A percentile compares a stretch with the other conserved stretches of the same genome.
These are phyloP conservation scores for Drosophila ironensis DNA, from an alignment of 1,140 invertebrate species.

Conservation along the genomic window DNA sequence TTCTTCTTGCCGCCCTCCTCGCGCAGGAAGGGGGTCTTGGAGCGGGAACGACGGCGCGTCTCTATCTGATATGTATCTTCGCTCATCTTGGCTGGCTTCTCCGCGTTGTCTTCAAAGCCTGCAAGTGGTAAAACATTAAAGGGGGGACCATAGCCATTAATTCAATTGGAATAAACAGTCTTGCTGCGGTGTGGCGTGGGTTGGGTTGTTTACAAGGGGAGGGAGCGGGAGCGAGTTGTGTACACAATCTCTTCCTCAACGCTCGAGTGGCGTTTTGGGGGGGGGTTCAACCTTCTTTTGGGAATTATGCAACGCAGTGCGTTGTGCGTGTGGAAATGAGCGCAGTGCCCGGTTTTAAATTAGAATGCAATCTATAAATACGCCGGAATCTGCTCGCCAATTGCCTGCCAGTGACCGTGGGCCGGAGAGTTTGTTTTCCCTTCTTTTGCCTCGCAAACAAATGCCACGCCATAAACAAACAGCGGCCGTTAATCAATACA, in stretches of 20 bases:
- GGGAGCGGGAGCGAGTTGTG: no score
- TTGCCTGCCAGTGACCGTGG: slow-evolving; percentile 47
- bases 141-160: slow-evolving; percentile 32
- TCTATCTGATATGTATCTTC: slow-evolving; percentile 72
- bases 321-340: slow-evolving; percentile 71
- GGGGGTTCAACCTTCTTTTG: slow-evolving; percentile 4
- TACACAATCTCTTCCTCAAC: slow-evolving; percentile 40
- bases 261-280: slow-evolving; percentile 49
- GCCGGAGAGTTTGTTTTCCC: not conserved
- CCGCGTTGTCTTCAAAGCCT: slow-evolving; percentile 14
- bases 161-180: no score
- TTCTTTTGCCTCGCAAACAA: not conserved
- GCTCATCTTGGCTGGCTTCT: slow-evolving; percentile 54
- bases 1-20: slow-evolving; percentile 83
- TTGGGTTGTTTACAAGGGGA: no score
- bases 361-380: slow-evolving; percentile 78
- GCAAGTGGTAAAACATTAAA: slow-evolving; percentile 15
- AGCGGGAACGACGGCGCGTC: slow-evolving; percentile 84
- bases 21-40: slow-evolving; percentile 85
- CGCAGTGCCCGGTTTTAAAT: slow-evolving; percentile 63
- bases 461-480: slow-evolving; percentile 47
- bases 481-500: slow-evolving; percentile 50
- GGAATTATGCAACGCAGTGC: slow-evolving; percentile 58
- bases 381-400: slow-evolving; percentile 27
- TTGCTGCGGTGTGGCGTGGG: no score